Base-by-base conservation (phyloP, 2,888 invertebrate genomes). In the Cataglyphis cursor region DNA sequence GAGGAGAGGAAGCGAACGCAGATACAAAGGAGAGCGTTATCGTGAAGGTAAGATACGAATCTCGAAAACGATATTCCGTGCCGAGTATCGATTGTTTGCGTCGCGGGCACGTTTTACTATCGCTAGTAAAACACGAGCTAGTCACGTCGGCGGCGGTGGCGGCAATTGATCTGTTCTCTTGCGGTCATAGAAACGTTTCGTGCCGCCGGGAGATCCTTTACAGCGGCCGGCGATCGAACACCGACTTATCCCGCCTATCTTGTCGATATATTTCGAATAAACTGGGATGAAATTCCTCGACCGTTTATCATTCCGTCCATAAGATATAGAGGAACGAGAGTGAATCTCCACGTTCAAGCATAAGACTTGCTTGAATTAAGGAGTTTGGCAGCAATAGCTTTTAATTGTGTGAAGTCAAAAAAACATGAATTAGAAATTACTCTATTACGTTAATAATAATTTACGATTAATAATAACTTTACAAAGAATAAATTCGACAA, bases 81-180 rank as follows among this genome's bases (percentile, higher is more conserved):
- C 82, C 81, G 87, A 90, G 89, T 90, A 91, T 92, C 89, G 91
- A 91, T 91, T 91, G 92, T 92, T 92, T 90, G 91, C 88, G 82
- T 82, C 85, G 72, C 80, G 75, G 87, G 81, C 87, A 81, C 86
- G 87, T 87, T 89, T 91, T 90, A 90, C 91, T 92, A 92, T 92
- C 92, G 88, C 92, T 92, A 93, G 92, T 93, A 93, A 93, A 93
- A 93, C 92, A 92, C 90, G 88, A 89, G 85, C 84, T 85, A 85
- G 88, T 86, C 85, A 88, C 85, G 92, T 91, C 91, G 92, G 90
- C 91, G 92, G 90, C 90, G 83, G 86, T 92, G 92, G 92, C 91
- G 84, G 86, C 92, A 92, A 92, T 92, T 92, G 92, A 92, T 92
- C 91, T 90, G 89, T 75, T 84, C 59, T 44, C 66, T 64, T 38